These are phyloP conservation scores for Hirtodrosophila cameraria DNA, from an alignment of 2,888 invertebrate species.

Conservation along the genomic window DNA sequence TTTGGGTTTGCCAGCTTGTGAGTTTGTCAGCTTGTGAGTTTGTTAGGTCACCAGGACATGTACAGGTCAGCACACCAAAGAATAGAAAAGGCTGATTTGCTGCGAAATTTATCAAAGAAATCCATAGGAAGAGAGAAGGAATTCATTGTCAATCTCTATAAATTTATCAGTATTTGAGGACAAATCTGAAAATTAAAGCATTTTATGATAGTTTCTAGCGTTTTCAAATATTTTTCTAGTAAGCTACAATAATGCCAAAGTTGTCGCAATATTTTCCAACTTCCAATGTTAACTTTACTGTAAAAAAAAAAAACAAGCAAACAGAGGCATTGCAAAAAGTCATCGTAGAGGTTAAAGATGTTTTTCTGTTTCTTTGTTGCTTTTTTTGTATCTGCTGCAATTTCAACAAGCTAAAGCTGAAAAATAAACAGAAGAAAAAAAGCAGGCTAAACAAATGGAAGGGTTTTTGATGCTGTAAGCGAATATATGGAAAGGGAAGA, in stretches of 20 bases:
- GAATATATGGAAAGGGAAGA: neutral
- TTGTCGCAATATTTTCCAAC: conserved; percentile 23
- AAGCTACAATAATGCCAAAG: conserved; percentile 39
- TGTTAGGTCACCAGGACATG: too few relatives aligned
- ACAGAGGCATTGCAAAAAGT: neutral
- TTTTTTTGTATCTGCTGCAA: conserved; percentile 39
- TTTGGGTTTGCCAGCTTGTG: too few relatives aligned
- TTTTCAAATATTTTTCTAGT: conserved; percentile 2
- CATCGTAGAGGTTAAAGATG: neutral
- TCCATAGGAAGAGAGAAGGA: too few relatives aligned
- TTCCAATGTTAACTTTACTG: conserved; percentile 31
- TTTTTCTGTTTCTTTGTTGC: conserved; percentile 1
- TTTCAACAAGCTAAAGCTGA: conserved; percentile 40
- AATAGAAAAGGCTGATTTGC: too few relatives aligned
- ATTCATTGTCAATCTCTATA: too few relatives aligned
- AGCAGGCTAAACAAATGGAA: conserved; percentile 11
- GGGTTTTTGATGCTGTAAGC: neutral
- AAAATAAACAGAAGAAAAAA: conserved; percentile 25
- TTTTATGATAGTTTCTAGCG: too few relatives aligned
- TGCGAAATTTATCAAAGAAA: too few relatives aligned
- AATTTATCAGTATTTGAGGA: too few relatives aligned
- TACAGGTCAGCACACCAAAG: too few relatives aligned
- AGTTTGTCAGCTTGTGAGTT: too few relatives aligned
- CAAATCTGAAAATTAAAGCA: neutral
- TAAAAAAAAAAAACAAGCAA: conserved; percentile 15